A percentile compares a stretch with the other conserved stretches of the same genome.
Conservation (phyloP, 2,797 vertebrate species). For the Chiroxiphia lanceolata region DNA sequence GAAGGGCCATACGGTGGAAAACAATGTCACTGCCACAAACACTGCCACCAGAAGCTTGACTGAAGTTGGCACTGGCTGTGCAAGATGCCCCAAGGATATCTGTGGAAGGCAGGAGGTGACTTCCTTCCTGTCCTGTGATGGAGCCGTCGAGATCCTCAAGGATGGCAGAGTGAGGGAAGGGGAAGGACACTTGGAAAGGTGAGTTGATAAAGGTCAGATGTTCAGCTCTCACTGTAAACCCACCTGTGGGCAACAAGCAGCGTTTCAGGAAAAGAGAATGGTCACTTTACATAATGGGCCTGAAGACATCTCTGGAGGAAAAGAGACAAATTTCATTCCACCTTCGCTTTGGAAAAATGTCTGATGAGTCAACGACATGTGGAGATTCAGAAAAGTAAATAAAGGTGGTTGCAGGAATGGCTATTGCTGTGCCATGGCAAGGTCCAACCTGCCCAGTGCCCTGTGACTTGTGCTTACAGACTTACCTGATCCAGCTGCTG, state of each 20-base stretch:
- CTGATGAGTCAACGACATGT: not conserved
- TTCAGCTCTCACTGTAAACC: conserved; percentile 71
- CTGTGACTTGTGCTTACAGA: not conserved
- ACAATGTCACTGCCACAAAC: conserved; percentile 58
- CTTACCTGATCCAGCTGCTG: not conserved
- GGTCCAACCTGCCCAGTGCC: not conserved
- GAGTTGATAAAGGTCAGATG: conserved; percentile 65
- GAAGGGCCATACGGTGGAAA: conserved; percentile 75
- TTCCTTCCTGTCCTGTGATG: conserved; percentile 55
- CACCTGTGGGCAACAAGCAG: conserved; percentile 56
- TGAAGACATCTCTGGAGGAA: not conserved
- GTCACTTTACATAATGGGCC: not conserved
- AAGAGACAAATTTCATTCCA: not conserved
- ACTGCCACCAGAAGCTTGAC: conserved; percentile 48
- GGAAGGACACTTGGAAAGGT: conserved; percentile 71
- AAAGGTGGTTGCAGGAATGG: not conserved
- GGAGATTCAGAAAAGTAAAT: not conserved
- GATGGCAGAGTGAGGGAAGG: conserved; percentile 74
- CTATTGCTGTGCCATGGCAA: not conserved
- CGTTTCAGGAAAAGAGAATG: not conserved
- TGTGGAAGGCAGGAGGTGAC: conserved; percentile 60
- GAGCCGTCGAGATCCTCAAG: conserved; percentile 76
- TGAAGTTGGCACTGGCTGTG: conserved; percentile 43
- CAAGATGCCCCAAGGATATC: conserved; percentile 64
- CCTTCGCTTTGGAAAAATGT: not conserved